Conservation (phyloP, 2,797 vertebrate genomes). For the Schizothorax lantsangensis region DNA sequence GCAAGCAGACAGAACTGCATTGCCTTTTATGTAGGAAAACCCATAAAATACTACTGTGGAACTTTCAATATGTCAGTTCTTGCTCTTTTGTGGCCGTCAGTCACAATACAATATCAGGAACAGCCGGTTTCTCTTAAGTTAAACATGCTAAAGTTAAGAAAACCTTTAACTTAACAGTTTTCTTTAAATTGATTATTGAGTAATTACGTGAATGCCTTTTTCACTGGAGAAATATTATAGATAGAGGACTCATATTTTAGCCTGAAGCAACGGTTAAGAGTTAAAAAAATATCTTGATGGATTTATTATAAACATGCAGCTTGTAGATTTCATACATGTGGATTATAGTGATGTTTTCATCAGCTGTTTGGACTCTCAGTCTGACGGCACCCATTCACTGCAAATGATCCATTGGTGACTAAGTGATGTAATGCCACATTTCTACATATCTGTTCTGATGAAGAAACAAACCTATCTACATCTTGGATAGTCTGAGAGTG, state of each 20-base stretch:
- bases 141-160: background rate
- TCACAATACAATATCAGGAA: background rate
- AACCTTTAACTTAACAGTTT: background rate
- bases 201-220: background rate
- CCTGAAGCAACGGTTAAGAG: too few species aligned
- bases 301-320: too few species aligned
- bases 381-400: too few species aligned
- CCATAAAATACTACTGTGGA: background rate
- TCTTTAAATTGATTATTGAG: background rate
- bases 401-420: too few species aligned
- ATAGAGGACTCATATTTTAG: background rate
- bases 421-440: background rate
- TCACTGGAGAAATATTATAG: background rate
- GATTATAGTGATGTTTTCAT: too few species aligned
- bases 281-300: too few species aligned
- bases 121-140: background rate
- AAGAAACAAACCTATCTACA: too few species aligned
- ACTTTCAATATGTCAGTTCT: background rate
- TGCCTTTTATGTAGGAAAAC: slow-evolving; percentile 6
- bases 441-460: too few species aligned
- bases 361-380: too few species aligned
- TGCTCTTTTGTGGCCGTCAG: background rate
- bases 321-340: too few species aligned
- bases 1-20: slow-evolving; percentile 2
- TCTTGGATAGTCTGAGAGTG: too few species aligned